These are phyloP conservation scores for Drosophila nigromelanica DNA, from an alignment of 1,140 invertebrate species.

Conservation along the genomic window DNA sequence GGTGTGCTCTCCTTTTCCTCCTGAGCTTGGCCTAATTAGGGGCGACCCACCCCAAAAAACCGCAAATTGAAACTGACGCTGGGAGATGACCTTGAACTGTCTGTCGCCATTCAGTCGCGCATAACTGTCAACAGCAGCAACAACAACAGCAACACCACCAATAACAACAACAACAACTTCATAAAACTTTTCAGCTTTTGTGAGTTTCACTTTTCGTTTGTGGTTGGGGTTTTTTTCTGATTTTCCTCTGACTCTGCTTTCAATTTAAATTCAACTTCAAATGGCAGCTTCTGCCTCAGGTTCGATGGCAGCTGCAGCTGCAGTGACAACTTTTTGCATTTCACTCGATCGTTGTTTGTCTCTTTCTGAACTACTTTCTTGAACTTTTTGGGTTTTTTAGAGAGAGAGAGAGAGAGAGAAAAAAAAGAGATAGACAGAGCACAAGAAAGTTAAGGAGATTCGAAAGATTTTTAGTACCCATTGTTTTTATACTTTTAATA, in stretches of 20 bases:
- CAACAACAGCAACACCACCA: slow-evolving; percentile 15
- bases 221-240: slow-evolving; percentile 23
- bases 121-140: slow-evolving; percentile 34
- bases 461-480: too few relatives aligned
- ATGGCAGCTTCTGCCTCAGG: too few relatives aligned
- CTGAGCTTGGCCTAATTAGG: slow-evolving; percentile 13
- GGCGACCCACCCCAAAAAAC: not conserved
- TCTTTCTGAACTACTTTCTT: too few relatives aligned
- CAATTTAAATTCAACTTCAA: slow-evolving; percentile 59
- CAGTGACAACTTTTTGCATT: slow-evolving; percentile 31
- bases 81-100: slow-evolving; percentile 66
- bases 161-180: slow-evolving; percentile 20
- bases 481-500: too few relatives aligned
- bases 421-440: too few relatives aligned
- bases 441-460: too few relatives aligned
- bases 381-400: too few relatives aligned
- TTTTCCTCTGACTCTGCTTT: slow-evolving; percentile 11
- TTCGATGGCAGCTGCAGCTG: too few relatives aligned
- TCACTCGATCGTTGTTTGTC: not conserved
- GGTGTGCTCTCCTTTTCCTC: too few relatives aligned
- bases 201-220: slow-evolving; percentile 73
- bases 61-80: slow-evolving; percentile 7
- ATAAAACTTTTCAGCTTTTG: slow-evolving; percentile 53
- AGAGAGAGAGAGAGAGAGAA: too few relatives aligned
- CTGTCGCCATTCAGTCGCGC: slow-evolving; percentile 55